These are phyloP conservation scores for Periparus ater DNA, from an alignment of 2,797 vertebrate genomes.

Conservation along the genomic window DNA sequence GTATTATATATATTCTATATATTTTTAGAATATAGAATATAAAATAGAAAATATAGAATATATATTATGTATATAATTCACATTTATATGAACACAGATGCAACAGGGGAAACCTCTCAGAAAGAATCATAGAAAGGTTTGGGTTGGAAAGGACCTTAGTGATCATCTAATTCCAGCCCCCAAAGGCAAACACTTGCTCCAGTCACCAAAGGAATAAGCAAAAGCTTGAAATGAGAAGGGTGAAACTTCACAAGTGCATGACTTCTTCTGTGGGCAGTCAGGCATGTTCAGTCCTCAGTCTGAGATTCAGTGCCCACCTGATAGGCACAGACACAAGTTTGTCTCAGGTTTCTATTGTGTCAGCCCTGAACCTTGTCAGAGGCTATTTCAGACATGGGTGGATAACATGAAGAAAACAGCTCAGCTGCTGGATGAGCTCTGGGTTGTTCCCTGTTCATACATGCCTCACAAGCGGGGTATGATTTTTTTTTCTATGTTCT, in stretches of 20 bases:
- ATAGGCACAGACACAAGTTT: neutral
- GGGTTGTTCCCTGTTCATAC: neutral
- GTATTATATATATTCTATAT: too few relatives aligned
- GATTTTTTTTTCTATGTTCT: neutral
- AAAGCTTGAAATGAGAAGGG: neutral
- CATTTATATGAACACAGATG: neutral
- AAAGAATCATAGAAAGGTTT: neutral
- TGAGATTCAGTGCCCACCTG: neutral
- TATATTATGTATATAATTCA: too few relatives aligned
- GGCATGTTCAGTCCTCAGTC: accelerated
- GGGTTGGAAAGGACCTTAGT: neutral
- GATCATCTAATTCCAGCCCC: neutral
- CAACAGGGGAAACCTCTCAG: neutral
- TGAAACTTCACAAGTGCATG: accelerated
- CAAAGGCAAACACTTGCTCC: neutral
- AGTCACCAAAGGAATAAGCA: neutral
- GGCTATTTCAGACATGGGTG: neutral
- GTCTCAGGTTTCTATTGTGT: neutral
- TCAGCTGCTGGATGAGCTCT: neutral
- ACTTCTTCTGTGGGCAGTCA: neutral
- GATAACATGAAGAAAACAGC: neutral
- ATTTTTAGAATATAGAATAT: too few relatives aligned
- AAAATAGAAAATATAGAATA: too few relatives aligned
- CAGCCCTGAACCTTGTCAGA: neutral
- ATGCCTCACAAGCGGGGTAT: neutral